Evolutionary conservation across 2,888 invertebrate species (phyloP).

Genomic region (Conops quadrifasciatus): DNA sequence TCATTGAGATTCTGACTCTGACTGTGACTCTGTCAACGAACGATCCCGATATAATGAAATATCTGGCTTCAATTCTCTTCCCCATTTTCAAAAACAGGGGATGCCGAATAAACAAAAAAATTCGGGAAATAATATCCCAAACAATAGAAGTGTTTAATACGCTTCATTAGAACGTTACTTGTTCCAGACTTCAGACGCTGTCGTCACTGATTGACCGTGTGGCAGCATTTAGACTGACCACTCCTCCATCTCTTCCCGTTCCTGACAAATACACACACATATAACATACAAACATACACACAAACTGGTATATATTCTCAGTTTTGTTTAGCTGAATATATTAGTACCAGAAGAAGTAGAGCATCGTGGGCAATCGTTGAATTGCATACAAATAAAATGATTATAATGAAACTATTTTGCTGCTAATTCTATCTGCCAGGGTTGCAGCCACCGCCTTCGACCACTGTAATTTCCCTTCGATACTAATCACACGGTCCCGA

Average conservation of each 20-base stretch:
- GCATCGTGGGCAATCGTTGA: conserved; percentile 25
- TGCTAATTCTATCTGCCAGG: neutral
- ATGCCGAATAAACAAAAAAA: too few relatives aligned
- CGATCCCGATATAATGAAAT: neutral
- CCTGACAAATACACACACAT: neutral
- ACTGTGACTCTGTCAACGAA: too few relatives aligned
- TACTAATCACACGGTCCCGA: conserved; percentile 49
- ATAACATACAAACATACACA: neutral
- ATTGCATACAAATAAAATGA: conserved; percentile 46
- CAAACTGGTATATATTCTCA: neutral
- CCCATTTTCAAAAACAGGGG: too few relatives aligned
- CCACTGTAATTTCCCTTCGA: neutral
- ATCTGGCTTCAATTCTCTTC: too few relatives aligned
- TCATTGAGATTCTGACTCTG: too few relatives aligned
- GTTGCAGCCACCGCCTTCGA: neutral
- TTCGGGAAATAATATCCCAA: too few relatives aligned
- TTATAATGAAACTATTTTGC: conserved; percentile 40
- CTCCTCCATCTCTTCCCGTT: conserved; percentile 4
- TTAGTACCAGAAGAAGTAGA: neutral
- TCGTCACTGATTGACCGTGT: conserved; percentile 42
- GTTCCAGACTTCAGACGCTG: conserved; percentile 19
- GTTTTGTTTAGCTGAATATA: too few relatives aligned
- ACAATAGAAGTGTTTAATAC: conserved; percentile 44
- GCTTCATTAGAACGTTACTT: conserved; percentile 43
- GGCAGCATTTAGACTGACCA: conserved; percentile 37